These are phyloP conservation scores for Galerucella nymphaeae DNA, from an alignment of 2,888 invertebrate genomes.

Conservation along the genomic window DNA sequence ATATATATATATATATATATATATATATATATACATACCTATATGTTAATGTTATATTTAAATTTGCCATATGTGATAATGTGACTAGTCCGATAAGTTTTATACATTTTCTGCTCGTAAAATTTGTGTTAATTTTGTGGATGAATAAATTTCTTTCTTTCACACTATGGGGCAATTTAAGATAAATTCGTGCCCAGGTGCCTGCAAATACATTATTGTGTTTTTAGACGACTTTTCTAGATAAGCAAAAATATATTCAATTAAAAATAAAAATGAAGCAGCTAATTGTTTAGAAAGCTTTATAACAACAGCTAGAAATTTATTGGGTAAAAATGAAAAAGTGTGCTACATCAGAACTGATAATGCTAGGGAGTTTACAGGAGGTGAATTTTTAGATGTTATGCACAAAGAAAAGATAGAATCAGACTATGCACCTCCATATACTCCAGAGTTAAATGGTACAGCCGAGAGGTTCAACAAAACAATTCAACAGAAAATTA, in stretches of 20 bases:
- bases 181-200: slow-evolving; percentile 41
- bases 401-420: slow-evolving; percentile 39
- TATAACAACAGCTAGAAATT: slow-evolving; percentile 45
- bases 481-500: slow-evolving; percentile 24
- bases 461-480: slow-evolving; percentile 19
- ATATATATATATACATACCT: too few species aligned
- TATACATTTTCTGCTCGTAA: too few species aligned
- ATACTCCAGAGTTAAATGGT: slow-evolving; percentile 23
- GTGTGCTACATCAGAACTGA: slow-evolving; percentile 48
- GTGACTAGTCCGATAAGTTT: too few species aligned
- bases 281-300: slow-evolving; percentile 46
- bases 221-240: slow-evolving; percentile 48
- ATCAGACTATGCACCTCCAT: slow-evolving; percentile 35
- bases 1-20: too few species aligned
- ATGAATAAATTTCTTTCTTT: too few species aligned
- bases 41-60: too few species aligned
- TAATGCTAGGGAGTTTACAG: slow-evolving; percentile 44
- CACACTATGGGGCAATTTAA: slow-evolving; percentile 46
- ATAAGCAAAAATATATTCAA: too few species aligned
- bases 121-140: too few species aligned
- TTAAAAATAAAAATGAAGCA: slow-evolving; percentile 45
- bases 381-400: slow-evolving; percentile 42
- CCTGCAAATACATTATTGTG: slow-evolving; percentile 42
- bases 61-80: too few species aligned
- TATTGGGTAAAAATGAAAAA: slow-evolving; percentile 45